Evolutionary conservation across 2,113 vertebrate genomes (phyloP).

Genomic region (Python bivittatus): DNA sequence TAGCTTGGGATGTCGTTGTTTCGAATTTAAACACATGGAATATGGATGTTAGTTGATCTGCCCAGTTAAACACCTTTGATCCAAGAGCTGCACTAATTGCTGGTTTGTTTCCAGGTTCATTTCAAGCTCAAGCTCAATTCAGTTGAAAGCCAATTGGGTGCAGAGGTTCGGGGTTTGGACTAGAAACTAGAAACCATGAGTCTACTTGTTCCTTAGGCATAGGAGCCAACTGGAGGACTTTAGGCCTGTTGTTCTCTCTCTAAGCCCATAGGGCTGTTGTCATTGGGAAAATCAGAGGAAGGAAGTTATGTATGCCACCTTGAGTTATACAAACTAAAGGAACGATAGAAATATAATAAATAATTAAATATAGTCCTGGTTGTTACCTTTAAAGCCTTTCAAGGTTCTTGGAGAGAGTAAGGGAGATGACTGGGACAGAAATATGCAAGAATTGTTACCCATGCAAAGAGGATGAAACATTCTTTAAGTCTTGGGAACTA

Average conservation of each 20-base stretch:
- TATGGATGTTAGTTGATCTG: background rate
- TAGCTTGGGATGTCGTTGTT: background rate
- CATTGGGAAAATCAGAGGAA: background rate
- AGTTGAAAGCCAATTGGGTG: background rate
- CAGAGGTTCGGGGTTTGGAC: background rate
- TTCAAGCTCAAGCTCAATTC: background rate
- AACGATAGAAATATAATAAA: background rate
- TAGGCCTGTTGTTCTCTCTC: background rate
- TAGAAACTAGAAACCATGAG: background rate
- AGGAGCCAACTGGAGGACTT: background rate
- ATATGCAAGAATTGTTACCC: background rate
- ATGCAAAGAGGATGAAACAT: background rate
- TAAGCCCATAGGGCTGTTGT: background rate
- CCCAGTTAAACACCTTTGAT: background rate
- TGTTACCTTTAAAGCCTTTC: no score
- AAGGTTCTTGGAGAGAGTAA: background rate
- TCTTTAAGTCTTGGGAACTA: background rate
- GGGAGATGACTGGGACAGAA: background rate
- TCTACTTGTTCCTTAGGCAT: background rate
- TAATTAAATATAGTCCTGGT: no score
- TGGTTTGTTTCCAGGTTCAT: background rate
- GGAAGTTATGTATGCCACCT: background rate
- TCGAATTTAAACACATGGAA: background rate
- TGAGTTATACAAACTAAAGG: background rate
- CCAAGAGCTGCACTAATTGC: background rate